Conservation (phyloP, 2,113 vertebrate genomes). For the Mus pahari region DNA sequence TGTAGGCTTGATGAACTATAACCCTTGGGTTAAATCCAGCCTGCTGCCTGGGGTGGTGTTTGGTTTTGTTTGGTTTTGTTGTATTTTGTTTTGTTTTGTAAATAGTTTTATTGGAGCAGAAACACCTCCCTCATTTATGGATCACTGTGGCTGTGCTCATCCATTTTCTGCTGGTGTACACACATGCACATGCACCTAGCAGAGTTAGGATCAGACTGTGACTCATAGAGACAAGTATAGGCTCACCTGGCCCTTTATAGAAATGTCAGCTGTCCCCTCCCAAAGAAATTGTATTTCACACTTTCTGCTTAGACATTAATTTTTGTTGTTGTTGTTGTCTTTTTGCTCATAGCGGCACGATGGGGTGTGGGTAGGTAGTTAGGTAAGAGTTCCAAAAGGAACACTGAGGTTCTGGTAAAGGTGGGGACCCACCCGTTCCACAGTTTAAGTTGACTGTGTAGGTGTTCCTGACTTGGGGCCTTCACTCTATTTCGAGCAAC, state of each 20-base stretch:
- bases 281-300: background rate
- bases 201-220: background rate
- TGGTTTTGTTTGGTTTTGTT: background rate
- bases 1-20: background rate
- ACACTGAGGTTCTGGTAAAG: background rate
- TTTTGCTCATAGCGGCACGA: background rate
- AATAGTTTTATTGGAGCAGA: constrained; percentile 17
- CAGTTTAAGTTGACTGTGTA: background rate
- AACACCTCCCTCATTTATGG: background rate
- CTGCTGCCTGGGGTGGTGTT: background rate
- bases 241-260: background rate
- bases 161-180: no score
- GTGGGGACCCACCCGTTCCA: no score
- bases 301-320: background rate
- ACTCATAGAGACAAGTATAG: background rate
- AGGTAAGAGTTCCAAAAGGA: background rate
- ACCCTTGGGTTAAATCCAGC: background rate
- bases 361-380: background rate
- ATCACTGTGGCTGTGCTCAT: background rate
- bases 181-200: no score
- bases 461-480: background rate
- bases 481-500: background rate
- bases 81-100: constrained; percentile 1
- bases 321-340: background rate
- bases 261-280: background rate